Evolutionary conservation across 2,113 vertebrate species (phyloP).

Genomic region (Eurystomus gularis): DNA sequence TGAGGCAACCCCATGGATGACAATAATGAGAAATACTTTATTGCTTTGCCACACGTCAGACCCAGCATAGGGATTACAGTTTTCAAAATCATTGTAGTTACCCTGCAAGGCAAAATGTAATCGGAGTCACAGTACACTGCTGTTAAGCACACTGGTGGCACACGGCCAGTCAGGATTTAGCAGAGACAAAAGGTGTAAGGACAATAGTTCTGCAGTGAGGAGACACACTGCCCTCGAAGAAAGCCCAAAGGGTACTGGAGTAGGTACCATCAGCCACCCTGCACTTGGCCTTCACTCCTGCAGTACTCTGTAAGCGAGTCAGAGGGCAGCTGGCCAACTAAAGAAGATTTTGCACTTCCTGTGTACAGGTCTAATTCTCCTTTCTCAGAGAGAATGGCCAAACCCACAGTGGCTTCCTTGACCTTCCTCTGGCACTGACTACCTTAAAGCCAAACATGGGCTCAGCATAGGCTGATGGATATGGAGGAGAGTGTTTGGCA

Average conservation of each 20-base stretch:
- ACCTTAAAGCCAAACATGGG: not conserved
- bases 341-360: not conserved
- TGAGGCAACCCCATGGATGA: not conserved
- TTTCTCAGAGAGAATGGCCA: not conserved
- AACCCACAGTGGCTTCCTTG: not conserved
- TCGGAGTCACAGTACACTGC: not conserved
- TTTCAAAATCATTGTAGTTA: not conserved
- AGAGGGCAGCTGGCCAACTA: not conserved
- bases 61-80: not conserved
- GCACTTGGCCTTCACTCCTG: not conserved
- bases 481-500: not conserved
- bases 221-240: not conserved
- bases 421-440: not conserved
- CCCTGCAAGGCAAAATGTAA: not conserved
- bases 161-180: accelerated
- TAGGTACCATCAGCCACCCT: not conserved
- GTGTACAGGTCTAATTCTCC: not conserved
- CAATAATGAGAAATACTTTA: not conserved
- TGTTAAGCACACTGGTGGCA: not conserved
- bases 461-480: not conserved
- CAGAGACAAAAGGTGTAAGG: not conserved
- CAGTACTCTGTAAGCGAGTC: not conserved
- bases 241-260: not conserved
- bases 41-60: not conserved
- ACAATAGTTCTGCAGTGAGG: not conserved